Evolutionary conservation across 1,140 invertebrate genomes (phyloP), one percentile per base, ranked within the genome.

Genomic region (Antheraea pernyi): DNA sequence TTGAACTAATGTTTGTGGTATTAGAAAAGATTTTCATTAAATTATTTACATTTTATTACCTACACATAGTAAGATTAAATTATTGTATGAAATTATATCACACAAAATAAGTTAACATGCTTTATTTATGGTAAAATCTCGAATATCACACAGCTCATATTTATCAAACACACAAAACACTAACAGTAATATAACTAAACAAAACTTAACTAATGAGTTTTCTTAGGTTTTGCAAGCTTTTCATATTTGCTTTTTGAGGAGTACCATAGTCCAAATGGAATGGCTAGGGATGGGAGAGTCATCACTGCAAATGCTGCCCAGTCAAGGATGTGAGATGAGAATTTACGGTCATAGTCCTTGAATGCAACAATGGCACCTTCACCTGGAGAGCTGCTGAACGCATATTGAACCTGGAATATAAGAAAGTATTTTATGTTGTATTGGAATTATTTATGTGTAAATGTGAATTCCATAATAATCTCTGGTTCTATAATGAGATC

Each of bases 241-340:
- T 99, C 98, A 84, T 99, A 99, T 94, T 98, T 99, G 80, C 95
- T 96, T 92, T 99, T 99, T 84, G 98, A 99, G 19, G 96, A 96
- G 86, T 96, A 98, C 98, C 98, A 99, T 62, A 99, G 93, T 30
- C 96, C 95, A 89, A 98, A 98, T 37, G 98, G 98, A 91, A 99
- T 98, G n/a, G 96, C 96, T 16, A 99, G 92, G 4, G 98, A 98
- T 63, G 98, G 98, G 62, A 99, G 92, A 53, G 98, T 98, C 98
- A 99, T 99, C 8, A 99, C 95, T 67, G 97, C 98, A 92, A 99
- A 99, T 37, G 98, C 97, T 62, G 96, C 93, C 99, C 99, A 99
- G 89, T 99, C 98, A 67, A 98, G 96, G 83, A 98, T 96, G 93
- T 99, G 99, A 42, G 98, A 98, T 67, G 98, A 99, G 93, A 99